Percentiles rank a stretch among this genome's conserved stretches.
Evolutionary conservation across 1,140 invertebrate genomes (phyloP).

Genomic region (Rhyacophila brunnea): DNA sequence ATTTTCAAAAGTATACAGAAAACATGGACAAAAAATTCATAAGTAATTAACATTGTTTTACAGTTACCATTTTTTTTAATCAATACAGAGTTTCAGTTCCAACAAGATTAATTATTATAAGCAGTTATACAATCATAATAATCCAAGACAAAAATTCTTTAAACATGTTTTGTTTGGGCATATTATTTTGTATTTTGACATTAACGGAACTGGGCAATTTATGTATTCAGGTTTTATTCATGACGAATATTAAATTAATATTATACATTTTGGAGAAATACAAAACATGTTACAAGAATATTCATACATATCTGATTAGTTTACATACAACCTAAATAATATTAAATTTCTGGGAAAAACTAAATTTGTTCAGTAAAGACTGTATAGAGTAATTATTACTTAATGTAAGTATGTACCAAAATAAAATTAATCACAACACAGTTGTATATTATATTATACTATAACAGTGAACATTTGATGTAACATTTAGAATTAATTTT

Average conservation of each 20-base stretch:
- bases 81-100: not conserved
- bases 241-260: no score
- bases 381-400: no score
- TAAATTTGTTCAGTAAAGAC: no score
- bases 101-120: not conserved
- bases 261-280: no score
- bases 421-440: conserved; percentile 5
- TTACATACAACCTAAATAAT: no score
- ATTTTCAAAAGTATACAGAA: not conserved
- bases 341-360: no score
- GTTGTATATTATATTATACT: not conserved
- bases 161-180: not conserved
- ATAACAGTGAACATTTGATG: no score
- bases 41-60: not conserved
- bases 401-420: not conserved
- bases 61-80: not conserved
- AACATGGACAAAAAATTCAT: not conserved
- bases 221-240: no score
- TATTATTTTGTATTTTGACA: not conserved
- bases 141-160: not conserved
- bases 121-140: not conserved
- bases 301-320: no score
- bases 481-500: no score
- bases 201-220: no score
- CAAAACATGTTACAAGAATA: no score